These are phyloP conservation scores for Zapornia atra DNA, from an alignment of 2,113 vertebrate genomes.

Conservation along the genomic window DNA sequence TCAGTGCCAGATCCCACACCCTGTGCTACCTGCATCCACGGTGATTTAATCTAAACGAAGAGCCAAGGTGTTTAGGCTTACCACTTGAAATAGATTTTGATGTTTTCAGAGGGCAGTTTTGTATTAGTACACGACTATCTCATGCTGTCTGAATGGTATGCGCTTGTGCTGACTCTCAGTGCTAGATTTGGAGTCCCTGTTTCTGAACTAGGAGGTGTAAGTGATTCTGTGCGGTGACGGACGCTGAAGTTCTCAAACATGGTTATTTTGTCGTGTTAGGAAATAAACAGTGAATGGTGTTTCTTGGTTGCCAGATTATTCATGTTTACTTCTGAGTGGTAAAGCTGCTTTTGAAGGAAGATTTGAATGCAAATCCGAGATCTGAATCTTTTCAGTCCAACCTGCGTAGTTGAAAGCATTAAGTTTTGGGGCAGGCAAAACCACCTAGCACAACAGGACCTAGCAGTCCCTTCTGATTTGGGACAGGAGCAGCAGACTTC, in stretches of 20 bases:
- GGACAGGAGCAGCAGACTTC: not conserved
- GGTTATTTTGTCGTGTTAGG: rapidly evolving
- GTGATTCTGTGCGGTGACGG: not conserved
- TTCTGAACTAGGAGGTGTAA: not conserved
- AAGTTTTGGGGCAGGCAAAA: not conserved
- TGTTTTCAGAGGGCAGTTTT: not conserved
- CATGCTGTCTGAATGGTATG: not conserved
- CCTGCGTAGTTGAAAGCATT: not conserved
- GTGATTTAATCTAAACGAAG: not conserved
- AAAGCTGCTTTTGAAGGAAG: not conserved
- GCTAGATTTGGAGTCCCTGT: not conserved
- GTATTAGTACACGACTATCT: not conserved
- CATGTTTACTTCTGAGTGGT: not conserved
- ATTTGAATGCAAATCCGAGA: not conserved
- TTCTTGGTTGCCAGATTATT: not conserved
- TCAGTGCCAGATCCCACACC: not conserved
- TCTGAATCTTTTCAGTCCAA: not conserved
- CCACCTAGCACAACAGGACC: too few species aligned
- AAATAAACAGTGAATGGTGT: not conserved
- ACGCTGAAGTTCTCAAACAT: not conserved
- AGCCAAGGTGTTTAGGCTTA: not conserved
- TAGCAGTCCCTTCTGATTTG: not conserved
- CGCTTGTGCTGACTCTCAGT: not conserved
- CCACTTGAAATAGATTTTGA: rapidly evolving
- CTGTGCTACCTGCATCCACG: not conserved